phyloP scores from a whole-genome alignment of 2,113 vertebrate species.

The Axis porcinus region DNA sequence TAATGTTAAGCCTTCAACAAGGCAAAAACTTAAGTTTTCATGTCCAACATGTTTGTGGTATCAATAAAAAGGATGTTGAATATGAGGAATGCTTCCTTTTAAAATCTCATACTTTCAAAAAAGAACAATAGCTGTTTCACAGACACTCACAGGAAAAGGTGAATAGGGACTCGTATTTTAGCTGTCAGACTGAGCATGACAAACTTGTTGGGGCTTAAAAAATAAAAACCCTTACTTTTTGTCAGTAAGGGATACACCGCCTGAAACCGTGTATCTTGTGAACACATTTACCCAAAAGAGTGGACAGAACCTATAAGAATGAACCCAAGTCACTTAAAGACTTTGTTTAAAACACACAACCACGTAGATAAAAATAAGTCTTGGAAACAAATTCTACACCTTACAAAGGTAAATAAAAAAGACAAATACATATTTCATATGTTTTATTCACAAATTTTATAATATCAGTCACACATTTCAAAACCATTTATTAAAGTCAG shows the following conservation, averaged over 20 bases:
- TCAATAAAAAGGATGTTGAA: conserved; percentile 52
- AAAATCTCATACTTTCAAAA: conserved; percentile 53
- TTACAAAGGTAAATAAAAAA: conserved; percentile 98
- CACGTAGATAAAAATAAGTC: conserved; percentile 77
- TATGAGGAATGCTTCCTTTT: conserved; percentile 56
- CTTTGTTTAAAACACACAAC: conserved; percentile 73
- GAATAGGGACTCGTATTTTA: conserved; percentile 59
- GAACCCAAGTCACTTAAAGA: conserved; percentile 81
- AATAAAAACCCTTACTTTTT: conserved; percentile 62
- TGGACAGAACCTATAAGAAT: conserved; percentile 79
- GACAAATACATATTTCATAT: conserved; percentile 99
- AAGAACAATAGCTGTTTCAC: conserved; percentile 46
- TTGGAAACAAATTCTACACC: conserved; percentile 85
- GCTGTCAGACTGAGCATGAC: conserved; percentile 55
- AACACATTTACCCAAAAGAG: conserved; percentile 77
- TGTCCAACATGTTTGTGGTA: conserved; percentile 61
- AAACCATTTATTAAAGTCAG: conserved; percentile 88
- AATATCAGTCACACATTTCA: conserved; percentile 98
- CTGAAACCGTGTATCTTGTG: conserved; percentile 81
- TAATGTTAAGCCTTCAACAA: conserved; percentile 66
- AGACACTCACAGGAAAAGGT: conserved; percentile 58
- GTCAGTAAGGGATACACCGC: conserved; percentile 21
- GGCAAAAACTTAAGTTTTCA: conserved; percentile 63
- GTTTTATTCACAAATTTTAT: conserved; percentile 98
- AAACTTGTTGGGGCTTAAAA: conserved; percentile 56